phyloP scores from a whole-genome alignment of 2,797 vertebrate species.

The Synanceia verrucosa region DNA sequence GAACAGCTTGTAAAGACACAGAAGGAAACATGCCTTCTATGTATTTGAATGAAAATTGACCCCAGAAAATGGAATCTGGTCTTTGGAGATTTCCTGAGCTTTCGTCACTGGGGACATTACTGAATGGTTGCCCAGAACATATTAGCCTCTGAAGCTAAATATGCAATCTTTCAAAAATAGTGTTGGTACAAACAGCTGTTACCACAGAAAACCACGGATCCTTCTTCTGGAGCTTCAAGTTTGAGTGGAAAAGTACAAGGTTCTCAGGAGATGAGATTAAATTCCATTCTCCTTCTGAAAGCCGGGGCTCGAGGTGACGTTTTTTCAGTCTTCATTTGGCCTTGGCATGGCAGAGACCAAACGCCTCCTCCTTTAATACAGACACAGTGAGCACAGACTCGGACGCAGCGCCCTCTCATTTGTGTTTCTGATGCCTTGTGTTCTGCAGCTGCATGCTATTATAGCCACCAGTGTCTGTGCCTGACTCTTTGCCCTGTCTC shows the following conservation, averaged over 20 bases:
- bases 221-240: conserved; percentile 46
- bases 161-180: conserved; percentile 25
- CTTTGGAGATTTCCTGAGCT: background rate
- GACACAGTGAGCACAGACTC: conserved; percentile 28
- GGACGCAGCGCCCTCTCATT: conserved; percentile 32
- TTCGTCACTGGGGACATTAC: conserved; percentile 6
- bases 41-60: conserved; percentile 17
- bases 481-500: conserved; percentile 47
- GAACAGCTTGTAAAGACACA: background rate
- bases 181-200: conserved; percentile 42
- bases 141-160: conserved; percentile 16
- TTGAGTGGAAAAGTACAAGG: conserved; percentile 80
- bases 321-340: conserved; percentile 55
- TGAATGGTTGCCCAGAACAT: conserved; percentile 6
- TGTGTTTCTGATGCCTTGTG: conserved; percentile 44
- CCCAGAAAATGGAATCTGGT: conserved; percentile 32
- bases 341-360: conserved; percentile 46
- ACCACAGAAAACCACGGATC: conserved; percentile 51
- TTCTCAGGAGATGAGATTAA: conserved; percentile 78
- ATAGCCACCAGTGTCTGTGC: conserved; percentile 41
- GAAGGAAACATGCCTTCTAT: background rate
- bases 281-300: conserved; percentile 72
- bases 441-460: conserved; percentile 63
- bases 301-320: conserved; percentile 51
- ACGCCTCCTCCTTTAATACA: conserved; percentile 38